A percentile compares a stretch with the other conserved stretches of the same genome.
phyloP scores from a whole-genome alignment of 2,113 vertebrate species.

The Rhea americana region DNA sequence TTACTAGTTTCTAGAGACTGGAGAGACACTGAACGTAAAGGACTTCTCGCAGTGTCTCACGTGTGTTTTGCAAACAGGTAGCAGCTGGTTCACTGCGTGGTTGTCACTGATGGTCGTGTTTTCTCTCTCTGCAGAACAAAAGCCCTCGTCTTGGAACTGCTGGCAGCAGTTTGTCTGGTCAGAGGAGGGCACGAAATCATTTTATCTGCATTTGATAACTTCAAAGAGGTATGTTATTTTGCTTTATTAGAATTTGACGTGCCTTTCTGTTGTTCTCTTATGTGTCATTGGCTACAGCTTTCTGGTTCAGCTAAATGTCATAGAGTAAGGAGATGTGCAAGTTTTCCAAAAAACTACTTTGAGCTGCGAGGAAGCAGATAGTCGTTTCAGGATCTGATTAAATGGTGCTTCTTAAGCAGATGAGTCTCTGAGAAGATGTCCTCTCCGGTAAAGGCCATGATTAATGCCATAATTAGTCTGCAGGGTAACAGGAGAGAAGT shows the following conservation, averaged over 20 bases:
- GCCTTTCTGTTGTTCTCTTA: accelerated
- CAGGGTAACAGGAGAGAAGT: not conserved
- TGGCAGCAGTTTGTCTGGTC: constrained; percentile 95
- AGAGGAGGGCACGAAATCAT: constrained; percentile 98
- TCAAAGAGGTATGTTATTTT: constrained; percentile 87
- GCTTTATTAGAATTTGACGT: not conserved
- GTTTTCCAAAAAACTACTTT: not conserved
- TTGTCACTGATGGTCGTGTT: not conserved
- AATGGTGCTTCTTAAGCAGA: not conserved
- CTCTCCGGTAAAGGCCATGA: not conserved
- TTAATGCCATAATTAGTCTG: not conserved
- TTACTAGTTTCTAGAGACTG: not conserved
- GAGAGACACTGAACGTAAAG: not conserved
- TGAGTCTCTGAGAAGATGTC: not conserved
- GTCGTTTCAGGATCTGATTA: not conserved
- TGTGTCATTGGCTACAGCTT: not conserved
- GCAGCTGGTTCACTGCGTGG: not conserved
- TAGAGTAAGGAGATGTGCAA: not conserved
- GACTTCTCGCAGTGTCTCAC: not conserved
- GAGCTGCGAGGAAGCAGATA: not conserved
- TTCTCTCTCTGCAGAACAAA: constrained; percentile 84
- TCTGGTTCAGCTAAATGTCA: not conserved
- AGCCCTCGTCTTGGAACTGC: constrained; percentile 91
- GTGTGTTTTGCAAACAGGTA: not conserved
- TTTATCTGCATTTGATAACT: constrained; percentile 94